Evolutionary conservation across 2,797 vertebrate species (phyloP).

Genomic region (Acridotheres tristis): DNA sequence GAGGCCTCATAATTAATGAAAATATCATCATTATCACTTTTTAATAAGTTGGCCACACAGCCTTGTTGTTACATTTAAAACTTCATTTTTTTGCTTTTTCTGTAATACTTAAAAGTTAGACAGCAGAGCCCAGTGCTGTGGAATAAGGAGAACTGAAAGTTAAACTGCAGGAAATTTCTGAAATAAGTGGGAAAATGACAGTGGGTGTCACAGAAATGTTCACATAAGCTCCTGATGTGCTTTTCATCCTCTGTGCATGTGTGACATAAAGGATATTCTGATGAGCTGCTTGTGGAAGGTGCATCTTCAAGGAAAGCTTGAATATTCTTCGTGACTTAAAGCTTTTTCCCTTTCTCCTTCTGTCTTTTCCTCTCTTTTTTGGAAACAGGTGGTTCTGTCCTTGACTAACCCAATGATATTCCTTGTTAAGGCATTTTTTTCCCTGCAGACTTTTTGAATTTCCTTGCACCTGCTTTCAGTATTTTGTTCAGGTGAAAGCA

Average conservation of each 20-base stretch:
- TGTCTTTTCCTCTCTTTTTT: neutral
- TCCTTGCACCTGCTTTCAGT: neutral
- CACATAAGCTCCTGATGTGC: fast-evolving
- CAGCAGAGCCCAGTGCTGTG: neutral
- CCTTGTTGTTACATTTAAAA: neutral
- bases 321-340: neutral
- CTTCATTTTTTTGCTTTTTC: neutral
- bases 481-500: neutral
- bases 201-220: neutral
- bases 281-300: neutral
- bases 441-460: neutral
- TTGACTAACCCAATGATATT: neutral
- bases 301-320: neutral
- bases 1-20: neutral
- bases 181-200: neutral
- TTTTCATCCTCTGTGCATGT: neutral
- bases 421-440: neutral
- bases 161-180: neutral
- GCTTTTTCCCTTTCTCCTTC: neutral
- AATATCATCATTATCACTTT: neutral
- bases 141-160: neutral
- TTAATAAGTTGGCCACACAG: neutral
- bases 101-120: neutral
- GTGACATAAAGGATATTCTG: neutral
- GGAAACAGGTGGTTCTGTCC: neutral